Percentiles rank a stretch among this genome's conserved stretches.
Conservation (phyloP, 1,140 invertebrate genomes). For the Cardiocondyla obscurior region DNA sequence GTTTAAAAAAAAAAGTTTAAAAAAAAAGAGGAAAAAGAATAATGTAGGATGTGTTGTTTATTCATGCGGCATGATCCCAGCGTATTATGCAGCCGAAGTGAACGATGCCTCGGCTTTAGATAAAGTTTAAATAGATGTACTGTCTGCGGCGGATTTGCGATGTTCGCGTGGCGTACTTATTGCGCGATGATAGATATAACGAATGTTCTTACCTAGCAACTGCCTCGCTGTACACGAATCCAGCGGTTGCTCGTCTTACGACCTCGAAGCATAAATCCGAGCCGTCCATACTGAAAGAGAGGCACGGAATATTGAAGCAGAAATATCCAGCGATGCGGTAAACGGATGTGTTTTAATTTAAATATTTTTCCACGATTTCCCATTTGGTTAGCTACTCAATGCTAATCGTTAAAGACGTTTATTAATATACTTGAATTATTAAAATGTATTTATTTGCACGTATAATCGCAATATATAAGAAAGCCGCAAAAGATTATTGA, state of each 20-base stretch:
- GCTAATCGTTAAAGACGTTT: background rate
- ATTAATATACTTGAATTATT: background rate
- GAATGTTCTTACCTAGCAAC: constrained; percentile 93
- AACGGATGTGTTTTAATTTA: background rate
- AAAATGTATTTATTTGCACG: background rate
- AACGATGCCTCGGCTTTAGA: constrained; percentile 12
- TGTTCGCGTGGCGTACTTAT: background rate
- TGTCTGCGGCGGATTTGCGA: background rate
- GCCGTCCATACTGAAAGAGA: constrained; percentile 96
- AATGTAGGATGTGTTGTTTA: background rate
- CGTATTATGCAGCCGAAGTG: background rate
- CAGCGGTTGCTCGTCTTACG: constrained; percentile 95
- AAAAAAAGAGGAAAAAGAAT: background rate
- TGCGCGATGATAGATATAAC: constrained; percentile 22
- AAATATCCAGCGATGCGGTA: background rate
- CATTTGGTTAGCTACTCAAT: background rate
- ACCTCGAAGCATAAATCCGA: constrained; percentile 99
- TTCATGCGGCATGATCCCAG: background rate
- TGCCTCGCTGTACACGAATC: constrained; percentile 99
- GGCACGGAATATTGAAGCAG: constrained; percentile 46
- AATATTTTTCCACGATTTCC: background rate
- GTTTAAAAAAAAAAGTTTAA: too few species aligned
- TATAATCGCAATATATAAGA: background rate
- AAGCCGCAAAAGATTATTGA: constrained; percentile 2
- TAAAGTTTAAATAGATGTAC: constrained; percentile 33